Conservation (phyloP, 2,113 vertebrate species). For the Nanger granti region DNA sequence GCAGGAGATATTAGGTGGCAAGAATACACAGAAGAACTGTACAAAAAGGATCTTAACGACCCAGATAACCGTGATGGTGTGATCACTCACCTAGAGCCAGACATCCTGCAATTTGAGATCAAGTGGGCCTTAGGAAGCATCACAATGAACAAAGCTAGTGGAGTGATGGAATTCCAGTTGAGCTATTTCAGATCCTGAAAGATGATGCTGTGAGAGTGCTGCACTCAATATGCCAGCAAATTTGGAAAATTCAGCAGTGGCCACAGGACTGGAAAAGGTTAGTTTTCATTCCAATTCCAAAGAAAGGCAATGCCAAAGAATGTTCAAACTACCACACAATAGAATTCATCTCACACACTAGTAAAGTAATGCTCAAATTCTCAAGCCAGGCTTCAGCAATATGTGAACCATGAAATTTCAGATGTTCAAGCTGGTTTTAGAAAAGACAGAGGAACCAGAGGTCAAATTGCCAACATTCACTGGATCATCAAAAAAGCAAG, state of each 20-base stretch:
- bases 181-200: not conserved
- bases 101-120: not conserved
- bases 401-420: not conserved
- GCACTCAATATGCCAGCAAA: not conserved
- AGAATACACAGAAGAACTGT: not conserved
- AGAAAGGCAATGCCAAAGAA: not conserved
- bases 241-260: not conserved
- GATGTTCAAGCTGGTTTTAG: not conserved
- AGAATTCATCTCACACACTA: not conserved
- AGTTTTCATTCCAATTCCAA: not conserved
- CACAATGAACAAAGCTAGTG: not conserved
- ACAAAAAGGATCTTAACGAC: not conserved
- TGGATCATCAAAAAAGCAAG: not conserved
- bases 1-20: not conserved
- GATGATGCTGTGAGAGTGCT: not conserved
- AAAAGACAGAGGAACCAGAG: not conserved
- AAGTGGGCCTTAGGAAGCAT: not conserved
- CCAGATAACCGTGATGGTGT: not conserved
- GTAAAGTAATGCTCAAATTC: not conserved
- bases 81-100: not conserved
- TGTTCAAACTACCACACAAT: not conserved
- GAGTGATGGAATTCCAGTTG: not conserved
- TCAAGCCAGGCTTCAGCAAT: not conserved
- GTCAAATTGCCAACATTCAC: not conserved
- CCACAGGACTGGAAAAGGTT: not conserved